phyloP scores from a whole-genome alignment of 2,113 vertebrate genomes.

The Zosterops pallidus region DNA sequence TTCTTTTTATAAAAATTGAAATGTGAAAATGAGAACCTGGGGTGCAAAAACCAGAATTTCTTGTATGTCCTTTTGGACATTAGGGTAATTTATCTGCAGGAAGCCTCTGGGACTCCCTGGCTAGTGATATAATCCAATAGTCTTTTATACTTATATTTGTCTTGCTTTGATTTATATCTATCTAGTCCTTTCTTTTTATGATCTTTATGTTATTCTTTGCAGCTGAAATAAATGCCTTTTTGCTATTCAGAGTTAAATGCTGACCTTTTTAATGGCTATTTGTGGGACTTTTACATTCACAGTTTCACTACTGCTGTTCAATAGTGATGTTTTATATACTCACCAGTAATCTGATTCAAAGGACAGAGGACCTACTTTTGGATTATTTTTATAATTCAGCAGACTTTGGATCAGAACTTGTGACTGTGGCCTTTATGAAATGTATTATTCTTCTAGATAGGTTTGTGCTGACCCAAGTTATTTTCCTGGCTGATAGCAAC shows the following conservation, averaged over 20 bases:
- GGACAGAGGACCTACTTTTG: neutral
- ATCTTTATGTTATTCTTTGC: neutral
- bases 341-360: neutral
- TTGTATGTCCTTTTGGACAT: neutral
- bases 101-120: neutral
- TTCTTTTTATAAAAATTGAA: neutral
- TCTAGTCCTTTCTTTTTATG: neutral
- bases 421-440: neutral
- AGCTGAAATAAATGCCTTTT: neutral
- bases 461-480: neutral
- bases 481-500: neutral
- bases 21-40: neutral
- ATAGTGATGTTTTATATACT: neutral
- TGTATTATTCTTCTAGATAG: neutral
- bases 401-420: neutral
- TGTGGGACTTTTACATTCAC: neutral
- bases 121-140: neutral
- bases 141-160: neutral
- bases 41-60: neutral
- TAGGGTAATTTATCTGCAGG: neutral
- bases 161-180: neutral
- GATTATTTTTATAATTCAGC: neutral
- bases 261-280: neutral
- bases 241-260: neutral
- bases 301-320: neutral